Base-by-base conservation (phyloP, 2,113 vertebrate genomes). In the Hippotragus niger region DNA sequence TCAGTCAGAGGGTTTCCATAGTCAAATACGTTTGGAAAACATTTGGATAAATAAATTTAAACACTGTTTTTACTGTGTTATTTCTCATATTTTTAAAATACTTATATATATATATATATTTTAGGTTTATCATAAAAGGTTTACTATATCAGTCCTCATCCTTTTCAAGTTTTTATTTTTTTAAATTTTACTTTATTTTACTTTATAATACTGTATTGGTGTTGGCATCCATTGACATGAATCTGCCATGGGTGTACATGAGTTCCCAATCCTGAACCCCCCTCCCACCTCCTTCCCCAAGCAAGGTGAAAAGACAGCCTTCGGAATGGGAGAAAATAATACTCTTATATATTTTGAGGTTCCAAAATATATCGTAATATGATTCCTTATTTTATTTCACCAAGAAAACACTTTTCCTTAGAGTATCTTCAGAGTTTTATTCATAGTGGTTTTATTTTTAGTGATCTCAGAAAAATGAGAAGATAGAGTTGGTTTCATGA, bases 361-460 rank as follows among this genome's bases (percentile, higher is more conserved):
- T 52, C 23, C 9, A 47, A 84, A 93, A 84, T 8, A 58, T 67
- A 82, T 43, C 6, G 1, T 53, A 64, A 36, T 16, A 84, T 57
- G 25, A 80, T 81, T 82, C 43, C 40, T 93, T 50, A 95, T 84
- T 96, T 94, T 94, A 90, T 90, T 95, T 97, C 52, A 90, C 23
- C 6, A 53, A 27, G n/a, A 82, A 82, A 94, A 88, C 33, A 15
- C 1, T 52, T 92, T 81, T 53, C 57, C 74, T 52, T 52, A 21
- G 15, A 80, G 1, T 58, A 62, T 84, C 64, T 95, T 60, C 88
- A 92, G 31, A 82, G 29, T 92, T 92, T 92, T 76, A 2, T 55
- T 67, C 21, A 50, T 53, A 87, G 64, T 87, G 16, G 25, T 92
- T 92, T 92, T 76, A 2, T 55, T 67, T 14, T 36, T 57, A 87